These are phyloP conservation scores for Drosophila grimshawi DNA, from an alignment of 1,140 invertebrate genomes.

Conservation along the genomic window DNA sequence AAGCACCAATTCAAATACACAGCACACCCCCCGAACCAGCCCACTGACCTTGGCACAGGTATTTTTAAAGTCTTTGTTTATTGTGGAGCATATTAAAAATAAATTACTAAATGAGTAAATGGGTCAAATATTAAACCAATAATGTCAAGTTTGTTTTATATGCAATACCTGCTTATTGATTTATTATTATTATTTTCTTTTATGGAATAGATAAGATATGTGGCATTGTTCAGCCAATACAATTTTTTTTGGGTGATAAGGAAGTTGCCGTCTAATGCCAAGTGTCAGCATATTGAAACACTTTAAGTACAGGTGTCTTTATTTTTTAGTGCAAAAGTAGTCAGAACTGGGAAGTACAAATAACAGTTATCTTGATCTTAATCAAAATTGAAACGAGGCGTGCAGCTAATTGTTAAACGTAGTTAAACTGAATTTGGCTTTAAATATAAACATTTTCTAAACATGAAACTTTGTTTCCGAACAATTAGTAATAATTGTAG, in stretches of 20 bases:
- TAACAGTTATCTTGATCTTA: not conserved
- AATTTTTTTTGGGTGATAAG: slow-evolving; percentile 20
- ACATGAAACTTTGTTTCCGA: too few relatives aligned
- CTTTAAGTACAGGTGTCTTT: not conserved
- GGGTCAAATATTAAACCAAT: slow-evolving; percentile 36
- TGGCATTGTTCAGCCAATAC: slow-evolving; percentile 18
- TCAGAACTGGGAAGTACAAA: not conserved
- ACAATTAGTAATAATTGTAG: too few relatives aligned
- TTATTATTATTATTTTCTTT: not conserved
- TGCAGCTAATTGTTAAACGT: not conserved
- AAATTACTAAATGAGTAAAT: slow-evolving; percentile 29
- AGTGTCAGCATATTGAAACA: not conserved
- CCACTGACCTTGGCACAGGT: slow-evolving; percentile 4
- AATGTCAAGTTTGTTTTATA: slow-evolving; percentile 13
- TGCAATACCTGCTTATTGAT: not conserved
- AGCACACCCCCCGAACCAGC: not conserved
- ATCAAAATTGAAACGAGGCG: not conserved
- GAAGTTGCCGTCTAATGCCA: slow-evolving; percentile 20
- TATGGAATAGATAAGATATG: slow-evolving; percentile 42
- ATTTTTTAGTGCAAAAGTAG: not conserved
- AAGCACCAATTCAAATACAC: not conserved
- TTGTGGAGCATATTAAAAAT: slow-evolving; percentile 27
- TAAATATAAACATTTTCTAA: too few relatives aligned
- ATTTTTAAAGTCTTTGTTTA: slow-evolving; percentile 28
- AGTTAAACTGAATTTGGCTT: too few relatives aligned